Conservation (phyloP, 2,113 vertebrate species). For the Phaetusa simplex region DNA sequence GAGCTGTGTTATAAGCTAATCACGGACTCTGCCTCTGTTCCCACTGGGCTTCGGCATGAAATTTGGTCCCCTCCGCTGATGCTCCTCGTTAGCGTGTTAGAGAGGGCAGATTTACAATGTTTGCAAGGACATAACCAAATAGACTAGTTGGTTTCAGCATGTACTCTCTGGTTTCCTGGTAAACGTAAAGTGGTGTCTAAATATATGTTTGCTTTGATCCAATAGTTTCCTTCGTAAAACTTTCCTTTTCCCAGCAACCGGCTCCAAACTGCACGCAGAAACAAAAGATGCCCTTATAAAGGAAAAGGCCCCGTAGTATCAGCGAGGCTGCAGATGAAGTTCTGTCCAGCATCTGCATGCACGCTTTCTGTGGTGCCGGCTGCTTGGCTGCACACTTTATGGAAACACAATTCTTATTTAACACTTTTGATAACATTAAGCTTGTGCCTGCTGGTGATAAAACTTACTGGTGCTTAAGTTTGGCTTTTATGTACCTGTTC, state of each 20-base stretch:
- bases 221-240: not conserved
- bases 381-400: not conserved
- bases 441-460: not conserved
- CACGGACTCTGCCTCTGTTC: not conserved
- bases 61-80: not conserved
- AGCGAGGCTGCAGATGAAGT: not conserved
- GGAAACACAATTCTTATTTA: constrained; percentile 6
- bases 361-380: not conserved
- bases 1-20: not conserved
- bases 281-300: not conserved
- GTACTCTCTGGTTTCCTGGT: not conserved
- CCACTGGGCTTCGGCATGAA: fast-evolving
- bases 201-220: not conserved
- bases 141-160: not conserved
- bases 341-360: not conserved
- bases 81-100: fast-evolving
- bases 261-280: not conserved
- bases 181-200: not conserved
- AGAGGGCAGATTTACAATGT: not conserved
- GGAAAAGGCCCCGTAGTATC: not conserved
- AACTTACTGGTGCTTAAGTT: not conserved
- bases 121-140: not conserved
- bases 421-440: not conserved
- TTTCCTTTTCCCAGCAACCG: not conserved
- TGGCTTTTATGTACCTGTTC: not conserved